Percentiles rank a stretch among this genome's conserved stretches.
Evolutionary conservation across 2,888 invertebrate species (phyloP).

Genomic region (Lasioglossum figueresi): DNA sequence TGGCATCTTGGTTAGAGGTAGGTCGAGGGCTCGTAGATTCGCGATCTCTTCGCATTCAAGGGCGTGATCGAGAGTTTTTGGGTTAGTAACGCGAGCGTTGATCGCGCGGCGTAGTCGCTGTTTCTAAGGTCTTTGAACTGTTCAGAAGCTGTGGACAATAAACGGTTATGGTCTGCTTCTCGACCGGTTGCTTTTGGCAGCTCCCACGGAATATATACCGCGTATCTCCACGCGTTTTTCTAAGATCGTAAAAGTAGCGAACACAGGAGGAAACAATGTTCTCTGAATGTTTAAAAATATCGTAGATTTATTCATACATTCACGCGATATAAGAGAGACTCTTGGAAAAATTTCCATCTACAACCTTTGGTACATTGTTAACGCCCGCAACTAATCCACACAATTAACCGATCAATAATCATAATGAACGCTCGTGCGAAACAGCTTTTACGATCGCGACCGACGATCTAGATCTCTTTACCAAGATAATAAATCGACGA

Average conservation of each 20-base stretch:
- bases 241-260: background rate
- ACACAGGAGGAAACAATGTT: no score
- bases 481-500: background rate
- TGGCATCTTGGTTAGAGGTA: constrained; percentile 8
- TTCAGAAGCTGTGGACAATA: constrained; percentile 1
- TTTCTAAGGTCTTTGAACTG: background rate
- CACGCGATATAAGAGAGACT: no score
- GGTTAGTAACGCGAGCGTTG: background rate
- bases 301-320: no score
- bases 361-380: background rate
- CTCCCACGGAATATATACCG: background rate
- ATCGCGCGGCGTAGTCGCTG: background rate
- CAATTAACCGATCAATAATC: background rate
- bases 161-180: constrained; percentile 8
- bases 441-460: background rate
- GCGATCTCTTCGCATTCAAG: constrained; percentile 3
- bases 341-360: background rate
- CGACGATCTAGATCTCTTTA: background rate
- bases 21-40: constrained; percentile 1
- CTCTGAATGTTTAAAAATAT: no score
- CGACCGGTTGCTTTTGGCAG: constrained; percentile 5
- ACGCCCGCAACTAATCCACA: background rate
- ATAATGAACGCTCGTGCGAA: background rate
- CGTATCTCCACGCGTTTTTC: background rate
- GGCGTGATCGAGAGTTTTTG: background rate